Evolutionary conservation across 92 coral and sea anemone genomes (phyloP), one percentile per base, ranked within the genome.

Genomic region (Porites evermanni): DNA sequence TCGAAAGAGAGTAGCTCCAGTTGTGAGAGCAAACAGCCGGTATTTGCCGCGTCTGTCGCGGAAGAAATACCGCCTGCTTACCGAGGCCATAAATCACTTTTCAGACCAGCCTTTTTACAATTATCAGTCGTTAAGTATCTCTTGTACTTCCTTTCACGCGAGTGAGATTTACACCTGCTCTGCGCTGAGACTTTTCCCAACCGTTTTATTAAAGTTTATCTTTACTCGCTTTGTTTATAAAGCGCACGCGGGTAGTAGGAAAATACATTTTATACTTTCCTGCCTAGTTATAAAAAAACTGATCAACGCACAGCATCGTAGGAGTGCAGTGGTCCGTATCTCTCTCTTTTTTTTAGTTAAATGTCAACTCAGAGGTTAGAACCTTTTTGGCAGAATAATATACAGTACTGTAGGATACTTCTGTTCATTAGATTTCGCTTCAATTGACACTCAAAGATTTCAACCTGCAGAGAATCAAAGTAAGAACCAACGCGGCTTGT

Each of bases 41-140:
- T 67, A 20, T 56, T 56, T 12, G 14, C 16, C 4, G 14, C 44
- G 50, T 19, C 8, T 7, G 8, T 19, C 24, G 19, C 10, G 70
- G 20, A n/a, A 66, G 12, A 24, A 67, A 72, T 17, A 51, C 77
- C 60, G 16, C 77, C 59, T 17, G 77, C 60, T 73, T 52, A 60
- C 56, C 20, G 18, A 53, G 78, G n/a, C 23, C 77, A 73, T 73
- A 51, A 50, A 73, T 73, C 77, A 73, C 77, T 73, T 51, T 64
- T 73, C 77, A 73, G 53, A 73, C 21, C n/a, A 53, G 1, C 54
- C 63, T 53, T 53, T 53, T 16, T 74, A 19, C 53, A 61, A 73
- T 73, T 50, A 73, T 73, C 21, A 52, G 61, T 7, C 63, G 52
- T 23, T 53, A 52, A 8, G 77, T 47, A 74, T 74, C 64, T 51